phyloP scores from a whole-genome alignment of 1,140 invertebrate genomes.

The Octopus sinensis region DNA sequence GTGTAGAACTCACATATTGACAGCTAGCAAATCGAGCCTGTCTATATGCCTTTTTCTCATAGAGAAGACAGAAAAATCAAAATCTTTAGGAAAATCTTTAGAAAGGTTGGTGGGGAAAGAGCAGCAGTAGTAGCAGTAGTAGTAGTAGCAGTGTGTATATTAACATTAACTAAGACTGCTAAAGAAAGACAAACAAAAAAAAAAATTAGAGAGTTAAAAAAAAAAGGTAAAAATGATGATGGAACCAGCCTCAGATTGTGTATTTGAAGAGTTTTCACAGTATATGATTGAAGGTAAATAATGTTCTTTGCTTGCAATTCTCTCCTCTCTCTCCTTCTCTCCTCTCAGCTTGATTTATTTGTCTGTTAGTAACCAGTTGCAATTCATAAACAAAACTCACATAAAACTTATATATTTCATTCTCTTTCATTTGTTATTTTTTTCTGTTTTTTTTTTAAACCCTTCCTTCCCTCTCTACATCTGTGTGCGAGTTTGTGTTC shows the following conservation, averaged over 20 bases:
- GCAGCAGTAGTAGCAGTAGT: background rate
- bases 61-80: slow-evolving; percentile 23
- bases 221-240: slow-evolving; percentile 17
- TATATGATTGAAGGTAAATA: slow-evolving; percentile 28
- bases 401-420: slow-evolving; percentile 11
- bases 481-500: background rate
- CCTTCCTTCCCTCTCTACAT: background rate
- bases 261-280: slow-evolving; percentile 25
- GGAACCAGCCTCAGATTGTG: slow-evolving; percentile 16
- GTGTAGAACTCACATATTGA: slow-evolving; percentile 13
- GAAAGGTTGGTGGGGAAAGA: background rate
- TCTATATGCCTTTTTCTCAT: slow-evolving; percentile 21
- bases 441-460: background rate
- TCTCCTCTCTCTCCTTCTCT: slow-evolving; percentile 7
- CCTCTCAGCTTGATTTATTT: slow-evolving; percentile 15
- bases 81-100: slow-evolving; percentile 20
- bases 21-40: slow-evolving; percentile 15
- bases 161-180: background rate
- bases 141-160: background rate
- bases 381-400: background rate
- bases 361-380: background rate
- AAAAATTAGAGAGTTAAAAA: too few species aligned
- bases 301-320: background rate
- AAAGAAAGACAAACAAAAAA: too few species aligned
- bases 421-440: slow-evolving; percentile 7